Base-by-base conservation (phyloP, 2,888 invertebrate genomes). In the Salpingus planirostris region DNA sequence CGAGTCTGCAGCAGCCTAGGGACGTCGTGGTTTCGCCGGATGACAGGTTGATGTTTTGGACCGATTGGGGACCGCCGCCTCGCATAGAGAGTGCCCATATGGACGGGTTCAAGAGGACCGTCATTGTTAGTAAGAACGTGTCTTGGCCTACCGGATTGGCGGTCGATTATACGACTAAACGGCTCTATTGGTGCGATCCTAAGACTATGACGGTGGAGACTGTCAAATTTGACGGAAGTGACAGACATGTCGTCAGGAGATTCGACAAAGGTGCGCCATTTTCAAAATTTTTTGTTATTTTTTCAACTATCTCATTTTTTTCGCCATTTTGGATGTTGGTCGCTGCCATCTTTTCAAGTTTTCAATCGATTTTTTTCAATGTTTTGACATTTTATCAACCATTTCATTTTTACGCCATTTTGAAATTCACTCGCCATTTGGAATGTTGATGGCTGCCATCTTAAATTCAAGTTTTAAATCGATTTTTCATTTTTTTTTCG, bases 181-280 rank as follows among this genome's bases (percentile, higher is more conserved):
- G 89, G 3, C 61, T 91, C 2, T 90, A 89, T 68, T 87, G 86
- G 82, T 76, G 82, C 7, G 91, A 91, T 66, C 75, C 78, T n/a
- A 85, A 86, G 60, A 73, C 76, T 44, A 73, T 74, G 46, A 73
- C 76, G 11, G 71, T 89, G 34, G 83, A 85, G 62, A 77, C 77
- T 23, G 70, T 78, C 29, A 66, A 70, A 10, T 62, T 81, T 11
- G 79, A 82, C 57, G 88, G 88, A 38, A 67, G 68, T 30, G 79
- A 78, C 49, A 68, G 84, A 22, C 70, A 71, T 35, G 57, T 75
- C 2, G 71, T 80, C 1, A 66, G 68, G 29, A 63, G 66, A 23
- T 78, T 80, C 45, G 59, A 65, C 22, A 65, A 67, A 43, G 68
- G 71, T 70, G 56, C 51, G 46, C n/a, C n/a, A n/a, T n/a, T n/a